Percentiles rank a stretch among this genome's conserved stretches.
These are phyloP conservation scores for Amphiprion clarkii DNA, from an alignment of 2,797 vertebrate genomes.

Conservation along the genomic window DNA sequence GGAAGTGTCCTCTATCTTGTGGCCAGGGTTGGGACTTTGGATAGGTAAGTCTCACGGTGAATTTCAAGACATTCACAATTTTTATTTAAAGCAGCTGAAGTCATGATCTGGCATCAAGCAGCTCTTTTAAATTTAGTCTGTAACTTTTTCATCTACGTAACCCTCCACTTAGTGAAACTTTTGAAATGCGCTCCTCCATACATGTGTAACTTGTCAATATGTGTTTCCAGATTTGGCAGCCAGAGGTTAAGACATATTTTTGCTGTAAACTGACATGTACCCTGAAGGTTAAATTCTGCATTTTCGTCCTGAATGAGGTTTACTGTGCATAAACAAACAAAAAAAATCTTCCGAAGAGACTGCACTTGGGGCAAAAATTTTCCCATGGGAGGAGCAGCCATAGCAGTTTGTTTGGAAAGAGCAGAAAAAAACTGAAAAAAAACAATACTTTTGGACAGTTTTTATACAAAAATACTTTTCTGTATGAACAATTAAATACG, in stretches of 20 bases:
- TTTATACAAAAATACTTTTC: too few species aligned
- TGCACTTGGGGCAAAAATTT: too few species aligned
- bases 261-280: background rate
- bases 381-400: background rate
- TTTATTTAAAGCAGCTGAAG: background rate
- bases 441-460: too few species aligned
- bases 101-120: background rate
- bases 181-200: background rate
- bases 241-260: too few species aligned
- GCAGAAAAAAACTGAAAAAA: background rate
- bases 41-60: constrained; percentile 88
- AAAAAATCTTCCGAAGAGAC: too few species aligned
- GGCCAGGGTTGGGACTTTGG: constrained; percentile 96
- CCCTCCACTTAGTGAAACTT: background rate
- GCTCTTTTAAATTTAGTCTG: too few species aligned
- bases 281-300: background rate
- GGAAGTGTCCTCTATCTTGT: constrained; percentile 97
- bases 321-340: too few species aligned
- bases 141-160: too few species aligned
- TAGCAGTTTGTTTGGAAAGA: background rate
- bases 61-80: background rate
- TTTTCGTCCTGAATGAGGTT: background rate
- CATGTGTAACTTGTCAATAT: background rate
- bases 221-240: too few species aligned
- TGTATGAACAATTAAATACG: too few species aligned